These are phyloP conservation scores for Luscinia megarhynchos DNA, from an alignment of 2,797 vertebrate species.

Conservation along the genomic window DNA sequence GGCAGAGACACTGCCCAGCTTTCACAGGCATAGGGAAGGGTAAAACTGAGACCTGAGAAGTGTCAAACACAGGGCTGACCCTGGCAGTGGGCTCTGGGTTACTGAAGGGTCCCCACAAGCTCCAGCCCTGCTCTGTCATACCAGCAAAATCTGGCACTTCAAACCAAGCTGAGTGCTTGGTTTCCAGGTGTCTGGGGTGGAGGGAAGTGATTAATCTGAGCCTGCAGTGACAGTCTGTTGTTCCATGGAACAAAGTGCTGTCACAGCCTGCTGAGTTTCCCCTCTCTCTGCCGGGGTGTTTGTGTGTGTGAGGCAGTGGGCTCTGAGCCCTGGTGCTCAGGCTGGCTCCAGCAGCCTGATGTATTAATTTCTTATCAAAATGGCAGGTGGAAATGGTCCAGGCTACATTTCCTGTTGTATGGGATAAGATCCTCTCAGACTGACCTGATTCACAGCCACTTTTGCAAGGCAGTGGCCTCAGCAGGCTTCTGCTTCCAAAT, in stretches of 20 bases:
- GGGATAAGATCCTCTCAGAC: background rate
- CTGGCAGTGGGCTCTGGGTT: background rate
- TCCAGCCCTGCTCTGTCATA: background rate
- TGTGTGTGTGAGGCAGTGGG: background rate
- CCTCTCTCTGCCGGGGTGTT: background rate
- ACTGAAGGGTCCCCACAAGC: background rate
- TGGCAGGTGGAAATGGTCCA: background rate
- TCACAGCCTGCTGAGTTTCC: slow-evolving; percentile 39
- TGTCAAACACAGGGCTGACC: background rate
- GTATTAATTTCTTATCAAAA: background rate
- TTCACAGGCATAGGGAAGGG: background rate
- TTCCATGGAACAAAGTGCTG: slow-evolving; percentile 53
- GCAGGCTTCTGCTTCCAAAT: background rate
- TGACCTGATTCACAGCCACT: rapidly evolving
- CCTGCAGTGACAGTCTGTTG: slow-evolving; percentile 33
- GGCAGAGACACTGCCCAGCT: background rate
- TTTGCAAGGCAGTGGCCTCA: background rate
- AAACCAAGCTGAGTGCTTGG: background rate
- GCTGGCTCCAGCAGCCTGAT: background rate
- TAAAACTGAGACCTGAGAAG: background rate
- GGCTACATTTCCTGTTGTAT: background rate
- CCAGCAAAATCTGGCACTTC: background rate
- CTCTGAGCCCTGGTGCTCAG: background rate
- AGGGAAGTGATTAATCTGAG: slow-evolving; percentile 67
- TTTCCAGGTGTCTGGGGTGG: slow-evolving; percentile 40